phyloP scores from a whole-genome alignment of 2,113 vertebrate species.

The Dromiciops gliroides region DNA sequence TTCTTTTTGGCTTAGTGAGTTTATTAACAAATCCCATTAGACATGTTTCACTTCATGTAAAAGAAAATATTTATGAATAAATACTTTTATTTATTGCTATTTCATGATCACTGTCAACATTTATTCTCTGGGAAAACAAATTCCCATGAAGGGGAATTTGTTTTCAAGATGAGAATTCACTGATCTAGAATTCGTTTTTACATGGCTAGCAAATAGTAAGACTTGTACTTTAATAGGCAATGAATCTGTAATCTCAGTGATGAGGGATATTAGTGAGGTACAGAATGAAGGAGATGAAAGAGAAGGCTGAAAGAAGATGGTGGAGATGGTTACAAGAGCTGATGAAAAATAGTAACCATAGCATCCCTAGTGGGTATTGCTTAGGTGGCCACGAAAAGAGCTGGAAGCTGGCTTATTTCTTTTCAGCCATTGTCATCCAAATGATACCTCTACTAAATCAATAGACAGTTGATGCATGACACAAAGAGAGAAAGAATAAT shows the following conservation, averaged over 20 bases:
- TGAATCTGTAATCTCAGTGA: not conserved
- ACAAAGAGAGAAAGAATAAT: not conserved
- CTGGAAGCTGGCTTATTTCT: not conserved
- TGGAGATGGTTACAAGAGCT: not conserved
- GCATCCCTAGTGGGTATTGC: not conserved
- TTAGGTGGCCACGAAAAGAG: not conserved
- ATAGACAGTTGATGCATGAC: not conserved
- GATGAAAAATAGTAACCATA: not conserved
- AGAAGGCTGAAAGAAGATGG: not conserved
- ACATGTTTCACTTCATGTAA: constrained; percentile 14
- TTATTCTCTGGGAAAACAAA: not conserved
- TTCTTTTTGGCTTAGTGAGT: not conserved
- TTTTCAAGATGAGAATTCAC: not conserved
- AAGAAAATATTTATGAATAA: constrained; percentile 33
- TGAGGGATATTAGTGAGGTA: not conserved
- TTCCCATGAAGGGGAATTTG: not conserved
- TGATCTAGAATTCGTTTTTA: not conserved
- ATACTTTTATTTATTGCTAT: not conserved
- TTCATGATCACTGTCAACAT: not conserved
- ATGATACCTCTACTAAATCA: not conserved
- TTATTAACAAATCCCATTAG: not conserved
- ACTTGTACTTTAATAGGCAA: not conserved
- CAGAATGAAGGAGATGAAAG: not conserved
- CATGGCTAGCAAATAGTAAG: not conserved
- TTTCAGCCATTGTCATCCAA: not conserved